These are phyloP conservation scores for Bombylius discolor DNA, from an alignment of 2,888 invertebrate species.

Conservation along the genomic window DNA sequence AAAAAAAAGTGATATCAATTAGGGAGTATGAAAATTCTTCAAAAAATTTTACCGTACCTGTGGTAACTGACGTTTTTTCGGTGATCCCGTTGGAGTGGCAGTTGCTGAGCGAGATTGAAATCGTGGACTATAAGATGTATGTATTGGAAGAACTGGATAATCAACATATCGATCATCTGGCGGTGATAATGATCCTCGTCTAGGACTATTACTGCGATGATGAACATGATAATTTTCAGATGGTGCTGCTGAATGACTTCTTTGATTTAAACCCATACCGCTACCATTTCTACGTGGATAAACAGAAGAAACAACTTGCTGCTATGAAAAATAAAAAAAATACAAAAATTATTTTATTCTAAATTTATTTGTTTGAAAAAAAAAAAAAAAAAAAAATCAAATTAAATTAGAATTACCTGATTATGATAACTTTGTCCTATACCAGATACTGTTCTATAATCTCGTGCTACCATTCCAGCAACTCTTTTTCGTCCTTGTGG, in stretches of 20 bases:
- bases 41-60: slow-evolving; percentile 57
- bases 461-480: slow-evolving; percentile 51
- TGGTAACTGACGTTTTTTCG: slow-evolving; percentile 92
- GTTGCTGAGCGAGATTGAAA: slow-evolving; percentile 80
- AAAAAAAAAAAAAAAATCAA: background rate
- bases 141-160: slow-evolving; percentile 37
- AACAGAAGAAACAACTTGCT: slow-evolving; percentile 18
- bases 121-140: slow-evolving; percentile 40
- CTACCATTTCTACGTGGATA: slow-evolving; percentile 39
- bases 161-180: slow-evolving; percentile 36
- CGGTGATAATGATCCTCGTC: slow-evolving; percentile 40
- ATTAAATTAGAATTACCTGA: slow-evolving; percentile 24
- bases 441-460: slow-evolving; percentile 38
- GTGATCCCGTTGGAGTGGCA: slow-evolving; percentile 86
- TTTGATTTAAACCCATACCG: slow-evolving; percentile 44
- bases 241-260: slow-evolving; percentile 80
- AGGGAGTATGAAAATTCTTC: background rate
- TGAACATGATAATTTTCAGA: slow-evolving; percentile 33
- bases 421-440: slow-evolving; percentile 38
- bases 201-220: slow-evolving; percentile 60
- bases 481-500: slow-evolving; percentile 60
- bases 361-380: background rate
- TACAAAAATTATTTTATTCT: background rate
- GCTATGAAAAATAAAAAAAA: background rate
- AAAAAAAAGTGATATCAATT: background rate